Percentiles rank a stretch among this genome's conserved stretches.
These are phyloP conservation scores for Aporrectodea caliginosa DNA, from an alignment of 1,140 invertebrate species.

Conservation along the genomic window DNA sequence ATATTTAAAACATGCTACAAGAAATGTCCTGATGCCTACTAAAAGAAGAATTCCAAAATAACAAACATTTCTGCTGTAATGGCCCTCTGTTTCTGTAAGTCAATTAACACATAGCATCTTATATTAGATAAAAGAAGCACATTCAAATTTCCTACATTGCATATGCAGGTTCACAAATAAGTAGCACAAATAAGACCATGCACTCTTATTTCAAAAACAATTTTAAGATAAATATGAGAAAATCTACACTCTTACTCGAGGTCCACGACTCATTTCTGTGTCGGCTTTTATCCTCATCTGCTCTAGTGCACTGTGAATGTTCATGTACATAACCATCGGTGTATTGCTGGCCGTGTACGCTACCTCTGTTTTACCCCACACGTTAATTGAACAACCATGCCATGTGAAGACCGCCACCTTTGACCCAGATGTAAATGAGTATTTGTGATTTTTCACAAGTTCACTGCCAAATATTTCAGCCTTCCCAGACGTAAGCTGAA, in stretches of 20 bases:
- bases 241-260: slow-evolving; percentile 45
- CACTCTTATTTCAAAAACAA: background rate
- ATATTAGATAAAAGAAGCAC: background rate
- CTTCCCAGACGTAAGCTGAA: slow-evolving; percentile 74
- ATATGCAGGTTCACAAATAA: too few species aligned
- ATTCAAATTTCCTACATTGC: background rate
- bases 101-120: too few species aligned
- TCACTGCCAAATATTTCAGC: slow-evolving; percentile 98
- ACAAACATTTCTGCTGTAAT: too few species aligned
- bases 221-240: too few species aligned
- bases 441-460: slow-evolving; percentile 85
- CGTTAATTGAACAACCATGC: slow-evolving; percentile 78
- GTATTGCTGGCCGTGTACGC: slow-evolving; percentile 93
- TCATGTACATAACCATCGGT: slow-evolving; percentile 91
- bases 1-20: too few species aligned
- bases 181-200: background rate
- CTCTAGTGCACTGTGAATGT: slow-evolving; percentile 90
- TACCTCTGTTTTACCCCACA: slow-evolving; percentile 77
- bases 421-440: slow-evolving; percentile 81
- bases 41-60: too few species aligned
- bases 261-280: slow-evolving; percentile 62
- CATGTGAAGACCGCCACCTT: slow-evolving; percentile 96
- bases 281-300: slow-evolving; percentile 74
- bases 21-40: too few species aligned
- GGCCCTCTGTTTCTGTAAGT: too few species aligned